These are phyloP conservation scores for Zosterops hypoxanthus DNA, from an alignment of 2,113 vertebrate genomes.

Conservation along the genomic window DNA sequence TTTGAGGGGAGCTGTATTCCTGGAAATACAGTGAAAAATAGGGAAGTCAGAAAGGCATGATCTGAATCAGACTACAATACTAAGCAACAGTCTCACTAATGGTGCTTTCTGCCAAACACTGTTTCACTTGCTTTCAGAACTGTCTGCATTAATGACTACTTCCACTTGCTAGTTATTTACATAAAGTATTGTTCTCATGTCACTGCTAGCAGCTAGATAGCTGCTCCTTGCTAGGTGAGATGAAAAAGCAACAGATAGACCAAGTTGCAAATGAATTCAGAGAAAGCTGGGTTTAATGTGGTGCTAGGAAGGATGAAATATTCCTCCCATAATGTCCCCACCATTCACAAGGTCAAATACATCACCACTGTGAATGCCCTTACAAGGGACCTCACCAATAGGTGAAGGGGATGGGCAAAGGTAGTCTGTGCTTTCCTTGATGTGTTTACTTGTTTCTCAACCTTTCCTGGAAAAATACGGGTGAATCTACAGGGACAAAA, in stretches of 20 bases:
- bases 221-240: background rate
- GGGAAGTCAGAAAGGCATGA: background rate
- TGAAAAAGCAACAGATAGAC: background rate
- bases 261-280: background rate
- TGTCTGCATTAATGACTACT: conserved; percentile 41
- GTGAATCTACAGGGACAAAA: background rate
- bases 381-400: background rate
- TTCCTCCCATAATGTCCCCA: background rate
- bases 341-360: background rate
- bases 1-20: background rate
- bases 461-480: background rate
- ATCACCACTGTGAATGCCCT: background rate
- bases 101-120: background rate
- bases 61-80: background rate
- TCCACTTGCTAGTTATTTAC: conserved; percentile 38
- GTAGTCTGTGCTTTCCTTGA: background rate
- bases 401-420: background rate
- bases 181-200: conserved; percentile 55
- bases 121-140: conserved; percentile 28
- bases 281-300: background rate
- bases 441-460: background rate
- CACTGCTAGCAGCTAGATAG: background rate
- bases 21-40: background rate
- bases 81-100: background rate
- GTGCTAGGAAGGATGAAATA: background rate